Base-by-base conservation (phyloP, 2,797 vertebrate species). In the Novumbra hubbsi region DNA sequence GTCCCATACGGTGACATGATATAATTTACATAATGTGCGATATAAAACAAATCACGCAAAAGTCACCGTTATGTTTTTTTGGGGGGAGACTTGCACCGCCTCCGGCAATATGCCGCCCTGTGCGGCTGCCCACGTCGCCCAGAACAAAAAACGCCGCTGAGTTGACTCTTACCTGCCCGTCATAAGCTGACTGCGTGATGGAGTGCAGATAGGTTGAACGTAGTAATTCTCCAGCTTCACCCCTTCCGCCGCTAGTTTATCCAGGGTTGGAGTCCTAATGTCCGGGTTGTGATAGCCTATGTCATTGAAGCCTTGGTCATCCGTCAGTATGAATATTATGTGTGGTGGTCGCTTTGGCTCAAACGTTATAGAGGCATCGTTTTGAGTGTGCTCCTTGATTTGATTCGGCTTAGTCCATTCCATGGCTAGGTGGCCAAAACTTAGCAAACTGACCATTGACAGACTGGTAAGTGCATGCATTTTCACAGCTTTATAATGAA, bases 211-310 rank as follows among this genome's bases (percentile, higher is more conserved):
- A 71, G 98, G 97, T 80, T 99, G 98, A 15, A 99, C 96, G 64
- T 99, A 99, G 76, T 99, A 99, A 60, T 98, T 99, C 92, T 99
- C 98, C 90, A 99, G 86, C 41, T 92, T 96, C 32, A 99, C 98
- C 0, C 98, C 98, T 70, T 98, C 96, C 0, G 96, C 95, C 0
- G 98, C 96, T 88, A 99, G 92, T 60, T 96, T 94, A 91, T 99
- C 97, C 85, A 99, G 90, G 0, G 96, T 96, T 0, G 97, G 98
- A 0, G 96, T 98, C 84, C 93, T 94, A 75, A 99, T 95, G 80
- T 93, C 95, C 0, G 96, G 95, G 83, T 96, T 95, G 4, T 99
- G 98, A 78, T 98, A 99, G 70, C 98, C 98, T 0, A 99, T 88
- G 52, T 99, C 98, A 0, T 98, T 97, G 84, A 95, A 99, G 52